phyloP scores from a whole-genome alignment of 2,888 invertebrate genomes.

The Aphidoletes aphidimyza region DNA sequence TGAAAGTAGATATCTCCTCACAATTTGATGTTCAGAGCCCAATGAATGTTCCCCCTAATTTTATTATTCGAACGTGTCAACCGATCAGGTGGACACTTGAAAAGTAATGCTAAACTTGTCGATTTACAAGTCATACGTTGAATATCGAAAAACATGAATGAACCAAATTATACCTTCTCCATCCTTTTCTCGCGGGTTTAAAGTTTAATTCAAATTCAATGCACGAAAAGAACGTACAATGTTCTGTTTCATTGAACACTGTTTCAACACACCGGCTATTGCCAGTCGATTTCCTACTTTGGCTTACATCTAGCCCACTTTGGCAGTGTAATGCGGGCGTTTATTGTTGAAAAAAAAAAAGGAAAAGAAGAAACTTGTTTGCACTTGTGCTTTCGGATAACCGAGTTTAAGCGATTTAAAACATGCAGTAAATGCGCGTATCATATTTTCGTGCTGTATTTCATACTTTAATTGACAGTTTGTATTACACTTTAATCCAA shows the following conservation, averaged over 20 bases:
- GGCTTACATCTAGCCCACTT: too few species aligned
- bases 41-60: too few species aligned
- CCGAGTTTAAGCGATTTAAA: slow-evolving; percentile 43
- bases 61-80: too few species aligned
- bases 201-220: slow-evolving; percentile 13
- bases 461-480: slow-evolving; percentile 56
- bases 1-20: too few species aligned
- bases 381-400: slow-evolving; percentile 25
- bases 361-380: too few species aligned
- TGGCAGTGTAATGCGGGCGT: not conserved
- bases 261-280: not conserved
- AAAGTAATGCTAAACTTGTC: too few species aligned
- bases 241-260: too few species aligned
- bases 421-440: slow-evolving; percentile 38
- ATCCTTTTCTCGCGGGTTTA: not conserved
- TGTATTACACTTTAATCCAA: slow-evolving; percentile 55
- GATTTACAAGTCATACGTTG: too few species aligned
- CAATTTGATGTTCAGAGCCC: too few species aligned
- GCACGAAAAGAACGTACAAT: slow-evolving; percentile 12
- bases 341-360: not conserved
- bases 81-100: too few species aligned
- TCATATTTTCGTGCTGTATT: slow-evolving; percentile 55
- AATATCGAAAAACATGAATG: too few species aligned
- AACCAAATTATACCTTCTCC: not conserved
- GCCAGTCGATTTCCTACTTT: slow-evolving; percentile 1